Evolutionary conservation across 2,888 invertebrate species (phyloP).

Genomic region (Pelosia muscerda): DNA sequence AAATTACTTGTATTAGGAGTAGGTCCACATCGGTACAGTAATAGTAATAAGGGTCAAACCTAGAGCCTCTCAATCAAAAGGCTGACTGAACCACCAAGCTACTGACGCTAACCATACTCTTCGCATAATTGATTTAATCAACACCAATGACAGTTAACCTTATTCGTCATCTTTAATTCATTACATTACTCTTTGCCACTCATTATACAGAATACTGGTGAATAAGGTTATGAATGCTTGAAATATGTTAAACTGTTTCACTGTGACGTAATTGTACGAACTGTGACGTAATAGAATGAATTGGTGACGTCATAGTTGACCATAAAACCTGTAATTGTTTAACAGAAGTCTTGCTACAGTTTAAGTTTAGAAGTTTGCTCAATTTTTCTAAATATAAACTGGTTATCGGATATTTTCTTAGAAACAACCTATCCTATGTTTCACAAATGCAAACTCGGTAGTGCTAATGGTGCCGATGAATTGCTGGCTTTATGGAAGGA

Average conservation of each 20-base stretch:
- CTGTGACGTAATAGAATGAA: slow-evolving; percentile 5
- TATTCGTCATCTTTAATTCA: not conserved
- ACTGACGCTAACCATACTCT: not conserved
- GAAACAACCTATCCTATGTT: not conserved
- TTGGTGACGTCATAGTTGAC: not conserved
- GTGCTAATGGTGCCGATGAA: not conserved
- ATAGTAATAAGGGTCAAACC: too few relatives aligned
- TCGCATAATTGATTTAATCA: not conserved
- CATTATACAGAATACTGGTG: not conserved
- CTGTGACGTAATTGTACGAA: slow-evolving; percentile 8
- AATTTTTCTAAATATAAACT: not conserved
- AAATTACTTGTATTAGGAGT: not conserved
- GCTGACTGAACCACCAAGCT: too few relatives aligned
- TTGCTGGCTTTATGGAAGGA: too few relatives aligned
- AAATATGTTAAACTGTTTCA: slow-evolving; percentile 6
- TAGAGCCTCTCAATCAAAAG: too few relatives aligned
- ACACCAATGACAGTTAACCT: not conserved
- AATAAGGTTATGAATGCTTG: slow-evolving; percentile 5
- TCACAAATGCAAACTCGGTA: not conserved
- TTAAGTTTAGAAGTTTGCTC: not conserved
- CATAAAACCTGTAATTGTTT: not conserved
- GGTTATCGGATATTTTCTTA: not conserved
- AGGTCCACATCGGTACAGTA: too few relatives aligned
- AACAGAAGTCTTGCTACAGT: not conserved
- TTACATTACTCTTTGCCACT: not conserved